Evolutionary conservation across 2,888 invertebrate genomes (phyloP).

Genomic region (Melipona bicolor): DNA sequence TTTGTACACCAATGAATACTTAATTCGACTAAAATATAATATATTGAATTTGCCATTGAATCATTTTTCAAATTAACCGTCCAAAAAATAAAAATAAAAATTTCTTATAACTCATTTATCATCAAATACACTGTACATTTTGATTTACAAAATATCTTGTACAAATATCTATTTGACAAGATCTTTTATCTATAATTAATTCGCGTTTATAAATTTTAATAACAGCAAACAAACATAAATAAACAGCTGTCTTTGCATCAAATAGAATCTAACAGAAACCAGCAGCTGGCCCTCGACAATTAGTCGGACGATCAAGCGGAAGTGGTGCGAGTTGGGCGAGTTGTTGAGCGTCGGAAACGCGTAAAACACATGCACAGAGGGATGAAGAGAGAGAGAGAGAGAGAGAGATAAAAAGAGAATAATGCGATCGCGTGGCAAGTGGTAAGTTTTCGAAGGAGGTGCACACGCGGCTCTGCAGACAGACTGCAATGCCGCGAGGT

Average conservation of each 20-base stretch:
- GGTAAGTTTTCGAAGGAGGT: not conserved
- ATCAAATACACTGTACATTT: too few species aligned
- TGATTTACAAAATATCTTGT: too few species aligned
- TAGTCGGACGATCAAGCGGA: not conserved
- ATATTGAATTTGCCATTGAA: too few species aligned
- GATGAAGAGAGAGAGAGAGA: not conserved
- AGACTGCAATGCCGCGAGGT: slow-evolving; percentile 31
- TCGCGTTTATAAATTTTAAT: too few species aligned
- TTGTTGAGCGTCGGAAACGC: not conserved
- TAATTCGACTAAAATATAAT: too few species aligned
- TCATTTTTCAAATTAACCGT: too few species aligned
- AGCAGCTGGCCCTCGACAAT: not conserved
- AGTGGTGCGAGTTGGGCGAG: not conserved
- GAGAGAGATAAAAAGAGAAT: not conserved
- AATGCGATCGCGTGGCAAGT: not conserved
- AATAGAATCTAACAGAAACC: not conserved
- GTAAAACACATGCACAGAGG: not conserved
- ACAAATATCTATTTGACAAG: too few species aligned
- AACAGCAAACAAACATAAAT: too few species aligned
- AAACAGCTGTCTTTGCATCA: not conserved
- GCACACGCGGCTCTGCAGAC: not conserved
- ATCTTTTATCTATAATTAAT: too few species aligned
- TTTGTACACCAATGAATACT: too few species aligned
- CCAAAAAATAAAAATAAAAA: too few species aligned
- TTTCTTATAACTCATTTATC: too few species aligned